Conservation (phyloP, 1,140 invertebrate genomes). For the Drosophila jambulina region DNA sequence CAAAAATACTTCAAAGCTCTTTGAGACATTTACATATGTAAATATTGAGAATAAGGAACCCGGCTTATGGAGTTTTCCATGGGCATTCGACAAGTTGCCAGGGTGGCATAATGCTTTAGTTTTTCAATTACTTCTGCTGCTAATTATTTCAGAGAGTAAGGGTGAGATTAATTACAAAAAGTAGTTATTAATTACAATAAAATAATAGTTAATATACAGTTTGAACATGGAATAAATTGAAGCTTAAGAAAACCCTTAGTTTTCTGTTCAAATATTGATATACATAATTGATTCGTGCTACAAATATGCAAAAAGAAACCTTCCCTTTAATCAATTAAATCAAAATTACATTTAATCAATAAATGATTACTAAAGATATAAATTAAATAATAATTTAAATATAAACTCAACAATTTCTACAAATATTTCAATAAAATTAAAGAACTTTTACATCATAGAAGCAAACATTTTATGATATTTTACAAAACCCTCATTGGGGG, state of each 20-base stretch:
- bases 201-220: not conserved
- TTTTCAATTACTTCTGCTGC: not conserved
- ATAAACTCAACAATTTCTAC: too few species aligned
- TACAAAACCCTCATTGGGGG: conserved; percentile 20
- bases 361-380: too few species aligned
- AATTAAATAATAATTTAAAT: too few species aligned
- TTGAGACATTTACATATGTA: conserved; percentile 59
- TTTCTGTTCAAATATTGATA: not conserved
- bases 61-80: conserved; percentile 4
- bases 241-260: not conserved
- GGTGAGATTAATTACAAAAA: not conserved
- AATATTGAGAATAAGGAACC: conserved; percentile 21
- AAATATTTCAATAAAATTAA: too few species aligned
- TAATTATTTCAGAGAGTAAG: not conserved
- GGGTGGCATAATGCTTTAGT: not conserved
- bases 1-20: conserved; percentile 46
- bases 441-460: too few species aligned
- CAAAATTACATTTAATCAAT: too few species aligned
- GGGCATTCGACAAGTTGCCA: conserved; percentile 8
- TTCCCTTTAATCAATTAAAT: too few species aligned
- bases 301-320: too few species aligned
- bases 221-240: not conserved
- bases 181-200: not conserved
- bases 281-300: not conserved
- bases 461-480: conserved; percentile 8